Conservation (phyloP, 1,140 invertebrate species). For the Ephestia elutella region DNA sequence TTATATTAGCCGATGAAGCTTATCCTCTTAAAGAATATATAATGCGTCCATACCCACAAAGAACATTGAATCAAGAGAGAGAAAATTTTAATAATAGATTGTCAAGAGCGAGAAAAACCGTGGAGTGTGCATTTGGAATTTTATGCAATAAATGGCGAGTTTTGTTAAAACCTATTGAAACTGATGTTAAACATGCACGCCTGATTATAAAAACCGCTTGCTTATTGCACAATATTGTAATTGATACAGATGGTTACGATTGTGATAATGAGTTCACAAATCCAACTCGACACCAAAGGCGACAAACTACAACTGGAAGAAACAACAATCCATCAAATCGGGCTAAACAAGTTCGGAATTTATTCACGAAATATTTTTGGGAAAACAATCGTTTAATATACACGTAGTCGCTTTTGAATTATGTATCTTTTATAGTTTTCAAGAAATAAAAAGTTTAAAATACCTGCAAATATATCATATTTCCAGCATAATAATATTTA, state of each 20-base stretch:
- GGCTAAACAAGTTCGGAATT: slow-evolving; percentile 11
- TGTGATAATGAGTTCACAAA: slow-evolving; percentile 12
- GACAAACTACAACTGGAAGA: slow-evolving; percentile 14
- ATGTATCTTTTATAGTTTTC: slow-evolving; percentile 7
- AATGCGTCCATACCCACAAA: slow-evolving; percentile 25
- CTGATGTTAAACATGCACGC: slow-evolving; percentile 8
- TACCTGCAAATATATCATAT: slow-evolving; percentile 14
- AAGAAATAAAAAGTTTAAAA: slow-evolving; percentile 13
- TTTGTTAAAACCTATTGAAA: slow-evolving; percentile 6
- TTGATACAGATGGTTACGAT: slow-evolving; percentile 13
- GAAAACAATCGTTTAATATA: slow-evolving; percentile 12
- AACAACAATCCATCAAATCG: slow-evolving; percentile 12
- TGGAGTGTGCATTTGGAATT: slow-evolving; percentile 19
- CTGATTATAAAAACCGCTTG: slow-evolving; percentile 10
- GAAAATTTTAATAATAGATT: slow-evolving; percentile 23
- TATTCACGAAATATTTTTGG: slow-evolving; percentile 11
- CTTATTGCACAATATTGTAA: slow-evolving; percentile 10
- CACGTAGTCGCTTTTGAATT: slow-evolving; percentile 8
- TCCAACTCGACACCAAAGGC: slow-evolving; percentile 12
- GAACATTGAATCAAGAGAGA: slow-evolving; percentile 18
- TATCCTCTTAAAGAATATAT: slow-evolving; percentile 25
- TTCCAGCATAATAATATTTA: slow-evolving; percentile 4
- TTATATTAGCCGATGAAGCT: slow-evolving; percentile 19
- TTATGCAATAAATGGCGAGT: slow-evolving; percentile 20
- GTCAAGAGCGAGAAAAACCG: slow-evolving; percentile 16